Base-by-base conservation (phyloP, 2,888 invertebrate species). In the Sepiola atlantica region DNA sequence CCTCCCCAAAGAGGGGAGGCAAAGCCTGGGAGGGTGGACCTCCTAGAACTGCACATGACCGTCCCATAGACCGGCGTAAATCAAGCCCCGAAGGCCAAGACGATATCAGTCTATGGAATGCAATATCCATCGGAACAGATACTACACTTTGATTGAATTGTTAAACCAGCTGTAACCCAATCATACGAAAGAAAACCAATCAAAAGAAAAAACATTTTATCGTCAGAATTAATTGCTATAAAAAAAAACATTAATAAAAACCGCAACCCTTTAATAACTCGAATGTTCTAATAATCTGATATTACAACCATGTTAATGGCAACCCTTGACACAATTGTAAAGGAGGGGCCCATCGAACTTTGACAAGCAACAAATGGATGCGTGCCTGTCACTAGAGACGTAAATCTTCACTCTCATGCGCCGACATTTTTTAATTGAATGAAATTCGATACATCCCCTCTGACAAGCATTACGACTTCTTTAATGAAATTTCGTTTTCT, bases 341-440 rank as follows among this genome's bases (percentile, higher is more conserved):
- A n/a, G n/a, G 8, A 45, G 45, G 45, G 10, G 77, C n/a, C n/a
- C 32, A n/a, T 77, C 77, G 77, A 77, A 21, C 12, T n/a, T 28
- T 32, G n/a, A 77, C 77, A n/a, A 77, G 77, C 77, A 77, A n/a
- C 77, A 77, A 77, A 77, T 77, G 77, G 77, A n/a, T 77, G n/a
- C n/a, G n/a, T 77, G 77, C 77, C 3, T 77, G 77, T 77, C n/a
- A 77, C 32, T 77, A 16, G 77, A 77, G 77, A 77, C 77, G n/a
- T 77, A 77, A 77, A 77, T 77, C 77, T 77, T 32, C 21, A 77
- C 32, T 77, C 77, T 32, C 32, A n/a, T 16, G 10, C 16, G 14
- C 77, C 77, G 77, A 32, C 16, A 77, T 77, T 77, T 77, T 77
- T 77, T 77, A 77, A 77, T 77, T 77, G 77, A 77, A 77, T 2